phyloP scores from a whole-genome alignment of 2,113 vertebrate genomes.

The Myocastor coypus region DNA sequence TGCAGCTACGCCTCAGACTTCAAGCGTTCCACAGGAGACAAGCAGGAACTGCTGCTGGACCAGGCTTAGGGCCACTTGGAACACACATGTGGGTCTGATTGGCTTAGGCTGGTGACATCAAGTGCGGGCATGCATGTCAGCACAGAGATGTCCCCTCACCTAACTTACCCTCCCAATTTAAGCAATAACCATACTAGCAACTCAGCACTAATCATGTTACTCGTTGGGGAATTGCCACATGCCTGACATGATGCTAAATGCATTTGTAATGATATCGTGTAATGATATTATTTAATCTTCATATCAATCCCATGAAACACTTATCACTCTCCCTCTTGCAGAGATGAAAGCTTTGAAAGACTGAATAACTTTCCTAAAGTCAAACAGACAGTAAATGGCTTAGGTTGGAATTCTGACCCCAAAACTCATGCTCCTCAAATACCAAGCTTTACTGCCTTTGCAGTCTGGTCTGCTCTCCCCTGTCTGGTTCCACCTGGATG shows the following conservation, averaged over 20 bases:
- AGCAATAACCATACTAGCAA: background rate
- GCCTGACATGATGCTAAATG: constrained; percentile 41
- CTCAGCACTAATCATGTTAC: background rate
- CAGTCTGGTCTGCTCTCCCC: background rate
- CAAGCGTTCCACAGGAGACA: background rate
- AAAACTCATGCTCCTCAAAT: background rate
- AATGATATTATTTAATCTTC: constrained; percentile 34
- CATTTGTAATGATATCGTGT: constrained; percentile 20
- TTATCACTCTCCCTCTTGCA: background rate
- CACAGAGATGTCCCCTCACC: too few species aligned
- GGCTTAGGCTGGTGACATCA: background rate
- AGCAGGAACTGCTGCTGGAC: background rate
- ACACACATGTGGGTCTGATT: accelerated
- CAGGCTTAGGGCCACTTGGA: background rate
- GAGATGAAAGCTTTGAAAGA: constrained; percentile 32
- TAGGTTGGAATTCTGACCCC: background rate
- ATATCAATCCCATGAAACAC: background rate
- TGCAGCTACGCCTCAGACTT: background rate
- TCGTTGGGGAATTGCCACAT: background rate
- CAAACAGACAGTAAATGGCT: background rate
- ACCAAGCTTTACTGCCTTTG: background rate
- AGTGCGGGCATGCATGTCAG: accelerated
- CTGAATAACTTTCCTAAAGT: constrained; percentile 7
- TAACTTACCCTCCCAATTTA: background rate
- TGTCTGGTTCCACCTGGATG: background rate